These are phyloP conservation scores for Eutolmus rufibarbis DNA, from an alignment of 2,888 invertebrate species.

Conservation along the genomic window DNA sequence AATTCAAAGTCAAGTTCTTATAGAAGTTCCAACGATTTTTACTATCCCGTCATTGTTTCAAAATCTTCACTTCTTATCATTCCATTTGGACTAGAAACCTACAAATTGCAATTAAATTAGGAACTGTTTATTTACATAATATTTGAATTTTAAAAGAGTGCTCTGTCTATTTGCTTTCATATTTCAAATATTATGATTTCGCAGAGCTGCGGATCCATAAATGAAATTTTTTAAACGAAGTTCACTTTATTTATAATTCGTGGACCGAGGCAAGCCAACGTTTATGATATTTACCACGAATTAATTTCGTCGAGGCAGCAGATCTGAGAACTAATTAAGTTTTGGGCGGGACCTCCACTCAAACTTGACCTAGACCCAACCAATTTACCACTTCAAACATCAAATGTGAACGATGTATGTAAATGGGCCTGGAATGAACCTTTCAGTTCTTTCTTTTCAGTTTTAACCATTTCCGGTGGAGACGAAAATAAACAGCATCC, in stretches of 20 bases:
- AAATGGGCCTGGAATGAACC: background rate
- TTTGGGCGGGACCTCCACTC: background rate
- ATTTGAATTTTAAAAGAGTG: background rate
- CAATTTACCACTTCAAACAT: background rate
- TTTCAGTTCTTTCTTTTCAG: background rate
- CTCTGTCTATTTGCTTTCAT: background rate
- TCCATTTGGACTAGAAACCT: background rate
- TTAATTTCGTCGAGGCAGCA: background rate
- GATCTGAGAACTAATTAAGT: background rate
- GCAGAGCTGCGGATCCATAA: background rate
- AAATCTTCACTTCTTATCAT: no score
- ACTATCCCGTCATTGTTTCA: no score
- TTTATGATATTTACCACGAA: background rate
- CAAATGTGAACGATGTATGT: background rate
- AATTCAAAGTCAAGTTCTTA: no score
- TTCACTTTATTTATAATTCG: background rate
- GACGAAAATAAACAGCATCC: conserved; percentile 30
- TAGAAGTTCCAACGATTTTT: no score
- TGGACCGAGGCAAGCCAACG: background rate
- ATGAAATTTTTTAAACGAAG: background rate
- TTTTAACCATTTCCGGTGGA: conserved; percentile 18
- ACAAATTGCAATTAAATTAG: background rate
- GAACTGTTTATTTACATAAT: background rate
- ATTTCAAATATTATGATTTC: background rate
- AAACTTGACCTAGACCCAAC: background rate